Evolutionary conservation across 2,113 vertebrate species (phyloP).

Genomic region (Turnix velox): DNA sequence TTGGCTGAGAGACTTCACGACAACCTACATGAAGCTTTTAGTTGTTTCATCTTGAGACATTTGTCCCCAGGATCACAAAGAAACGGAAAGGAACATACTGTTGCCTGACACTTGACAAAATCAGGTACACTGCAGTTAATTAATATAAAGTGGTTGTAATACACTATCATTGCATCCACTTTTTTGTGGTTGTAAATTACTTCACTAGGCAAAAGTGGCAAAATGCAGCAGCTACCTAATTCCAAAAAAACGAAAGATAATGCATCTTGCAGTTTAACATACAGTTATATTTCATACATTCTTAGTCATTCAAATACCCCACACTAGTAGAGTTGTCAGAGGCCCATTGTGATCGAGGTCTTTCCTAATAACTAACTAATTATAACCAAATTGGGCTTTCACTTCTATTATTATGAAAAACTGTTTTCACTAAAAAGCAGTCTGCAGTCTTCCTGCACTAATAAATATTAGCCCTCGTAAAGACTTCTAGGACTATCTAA

Average conservation of each 20-base stretch:
- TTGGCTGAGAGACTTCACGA: neutral
- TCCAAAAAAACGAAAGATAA: neutral
- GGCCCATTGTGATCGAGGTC: neutral
- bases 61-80: neutral
- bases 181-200: slow-evolving; percentile 6
- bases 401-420: neutral
- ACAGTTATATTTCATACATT: neutral
- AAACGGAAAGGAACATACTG: neutral
- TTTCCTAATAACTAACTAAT: neutral
- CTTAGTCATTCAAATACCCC: neutral
- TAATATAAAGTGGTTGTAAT: neutral
- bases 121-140: neutral
- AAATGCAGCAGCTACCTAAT: neutral
- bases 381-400: neutral
- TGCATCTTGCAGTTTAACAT: neutral
- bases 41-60: neutral
- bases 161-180: neutral
- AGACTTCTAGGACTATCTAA: neutral
- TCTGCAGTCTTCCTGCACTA: neutral
- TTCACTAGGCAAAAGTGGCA: slow-evolving; percentile 30
- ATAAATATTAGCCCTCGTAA: neutral
- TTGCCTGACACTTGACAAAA: neutral
- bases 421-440: neutral
- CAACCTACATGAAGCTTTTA: neutral
- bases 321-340: neutral